These are phyloP conservation scores for Scaptodrosophila lebanonensis DNA, from an alignment of 1,140 invertebrate species.

Conservation along the genomic window DNA sequence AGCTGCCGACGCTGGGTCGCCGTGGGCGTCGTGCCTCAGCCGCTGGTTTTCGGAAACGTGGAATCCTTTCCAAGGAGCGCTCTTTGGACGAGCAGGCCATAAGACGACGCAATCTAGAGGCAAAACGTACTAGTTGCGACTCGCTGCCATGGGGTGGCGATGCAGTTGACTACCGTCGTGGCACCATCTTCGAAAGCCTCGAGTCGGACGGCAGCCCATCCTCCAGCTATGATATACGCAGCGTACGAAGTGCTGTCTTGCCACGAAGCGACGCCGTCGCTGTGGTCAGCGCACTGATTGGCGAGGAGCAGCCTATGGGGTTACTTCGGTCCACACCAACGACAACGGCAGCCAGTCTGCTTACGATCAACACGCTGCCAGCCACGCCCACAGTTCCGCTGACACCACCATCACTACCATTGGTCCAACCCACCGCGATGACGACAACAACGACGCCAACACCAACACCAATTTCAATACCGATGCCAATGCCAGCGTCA, in stretches of 20 bases:
- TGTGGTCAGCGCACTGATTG: conserved; percentile 42
- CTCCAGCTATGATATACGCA: conserved; percentile 55
- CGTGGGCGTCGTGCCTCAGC: conserved; percentile 66
- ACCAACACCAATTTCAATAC: conserved; percentile 3
- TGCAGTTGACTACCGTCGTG: conserved; percentile 58
- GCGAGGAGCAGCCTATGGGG: background rate
- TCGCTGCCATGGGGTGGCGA: conserved; percentile 74
- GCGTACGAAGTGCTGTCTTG: conserved; percentile 66
- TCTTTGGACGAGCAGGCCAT: conserved; percentile 75
- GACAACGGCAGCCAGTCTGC: conserved; percentile 8
- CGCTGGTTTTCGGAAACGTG: conserved; percentile 69
- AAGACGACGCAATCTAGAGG: conserved; percentile 68
- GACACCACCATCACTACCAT: background rate
- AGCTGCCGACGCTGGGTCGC: conserved; percentile 60
- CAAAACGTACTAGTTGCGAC: conserved; percentile 76
- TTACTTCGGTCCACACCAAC: conserved; percentile 18
- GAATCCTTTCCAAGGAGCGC: conserved; percentile 71
- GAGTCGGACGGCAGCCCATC: conserved; percentile 55
- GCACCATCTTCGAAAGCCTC: conserved; percentile 73
- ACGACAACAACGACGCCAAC: conserved; percentile 8
- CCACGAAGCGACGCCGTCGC: conserved; percentile 38
- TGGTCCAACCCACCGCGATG: no score
- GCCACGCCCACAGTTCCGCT: background rate
- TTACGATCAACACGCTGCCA: background rate
- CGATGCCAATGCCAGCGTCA: conserved; percentile 14